phyloP scores from a whole-genome alignment of 2,113 vertebrate species.

The Antechinus flavipes region DNA sequence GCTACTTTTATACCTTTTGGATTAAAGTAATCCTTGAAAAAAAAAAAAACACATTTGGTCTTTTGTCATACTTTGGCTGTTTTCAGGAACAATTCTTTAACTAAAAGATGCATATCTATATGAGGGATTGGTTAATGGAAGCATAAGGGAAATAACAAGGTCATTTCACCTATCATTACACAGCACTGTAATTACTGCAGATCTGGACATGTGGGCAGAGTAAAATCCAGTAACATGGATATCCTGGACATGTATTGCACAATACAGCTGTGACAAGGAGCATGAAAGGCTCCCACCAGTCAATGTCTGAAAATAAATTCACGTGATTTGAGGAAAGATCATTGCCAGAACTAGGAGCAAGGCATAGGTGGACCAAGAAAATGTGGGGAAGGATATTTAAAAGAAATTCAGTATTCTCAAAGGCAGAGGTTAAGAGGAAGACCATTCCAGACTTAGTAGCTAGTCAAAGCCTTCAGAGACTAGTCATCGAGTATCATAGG shows the following conservation, averaged over 20 bases:
- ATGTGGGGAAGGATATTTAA: background rate
- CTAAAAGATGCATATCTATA: background rate
- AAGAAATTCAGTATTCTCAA: background rate
- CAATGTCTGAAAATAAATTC: background rate
- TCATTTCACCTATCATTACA: background rate
- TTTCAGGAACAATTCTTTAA: background rate
- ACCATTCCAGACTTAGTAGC: background rate
- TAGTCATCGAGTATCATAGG: too few relatives aligned
- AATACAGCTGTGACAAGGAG: background rate
- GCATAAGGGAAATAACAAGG: background rate
- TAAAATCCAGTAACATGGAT: background rate
- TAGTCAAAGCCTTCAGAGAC: too few relatives aligned
- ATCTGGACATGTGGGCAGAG: background rate
- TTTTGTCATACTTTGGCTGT: background rate
- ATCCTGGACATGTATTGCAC: background rate
- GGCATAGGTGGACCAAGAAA: too few relatives aligned
- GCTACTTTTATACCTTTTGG: background rate
- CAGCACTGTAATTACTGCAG: background rate
- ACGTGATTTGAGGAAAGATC: background rate
- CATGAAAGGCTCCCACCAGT: background rate
- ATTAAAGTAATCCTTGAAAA: background rate
- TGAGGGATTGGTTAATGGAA: background rate
- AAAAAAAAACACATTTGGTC: background rate
- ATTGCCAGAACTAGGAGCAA: background rate
- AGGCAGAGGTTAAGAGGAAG: too few relatives aligned